Evolutionary conservation across 1,140 invertebrate genomes (phyloP).

Genomic region (Achatina immaculata): DNA sequence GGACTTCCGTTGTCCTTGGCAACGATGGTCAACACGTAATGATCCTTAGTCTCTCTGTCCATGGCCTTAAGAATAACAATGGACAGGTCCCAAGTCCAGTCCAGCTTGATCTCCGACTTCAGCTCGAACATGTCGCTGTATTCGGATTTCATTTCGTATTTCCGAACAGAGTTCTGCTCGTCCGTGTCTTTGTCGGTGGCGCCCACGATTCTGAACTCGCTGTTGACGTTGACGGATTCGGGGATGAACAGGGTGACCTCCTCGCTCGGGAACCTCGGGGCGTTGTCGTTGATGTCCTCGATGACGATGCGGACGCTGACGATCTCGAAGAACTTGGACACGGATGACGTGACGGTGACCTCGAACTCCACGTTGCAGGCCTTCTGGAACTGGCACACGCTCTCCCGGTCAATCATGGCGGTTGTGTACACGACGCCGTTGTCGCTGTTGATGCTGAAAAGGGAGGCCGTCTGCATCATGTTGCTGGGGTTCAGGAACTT

Average conservation of each 20-base stretch:
- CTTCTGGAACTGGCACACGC: constrained; percentile 47
- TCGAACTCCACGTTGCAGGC: constrained; percentile 54
- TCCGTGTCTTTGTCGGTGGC: constrained; percentile 71
- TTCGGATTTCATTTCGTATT: constrained; percentile 58
- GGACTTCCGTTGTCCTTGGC: constrained; percentile 88
- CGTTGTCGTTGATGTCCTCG: constrained; percentile 93
- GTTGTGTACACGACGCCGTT: constrained; percentile 58
- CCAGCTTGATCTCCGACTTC: constrained; percentile 55
- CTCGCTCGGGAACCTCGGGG: constrained; percentile 80
- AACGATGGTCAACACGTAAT: constrained; percentile 88
- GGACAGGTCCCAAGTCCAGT: constrained; percentile 54
- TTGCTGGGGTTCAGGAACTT: constrained; percentile 45
- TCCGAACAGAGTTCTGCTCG: constrained; percentile 72
- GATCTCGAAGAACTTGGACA: constrained; percentile 54
- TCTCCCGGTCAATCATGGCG: constrained; percentile 60
- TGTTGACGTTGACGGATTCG: constrained; percentile 70
- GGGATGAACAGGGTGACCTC: constrained; percentile 53
- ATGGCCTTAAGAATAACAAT: constrained; percentile 69
- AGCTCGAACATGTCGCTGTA: constrained; percentile 52
- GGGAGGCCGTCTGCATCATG: constrained; percentile 34
- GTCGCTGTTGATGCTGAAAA: constrained; percentile 54
- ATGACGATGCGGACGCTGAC: constrained; percentile 57
- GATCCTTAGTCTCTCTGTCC: constrained; percentile 89
- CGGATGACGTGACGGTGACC: constrained; percentile 50
- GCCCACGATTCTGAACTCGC: constrained; percentile 79